Base-by-base conservation (phyloP, 2,113 vertebrate species). In the Nymphicus hollandicus region DNA sequence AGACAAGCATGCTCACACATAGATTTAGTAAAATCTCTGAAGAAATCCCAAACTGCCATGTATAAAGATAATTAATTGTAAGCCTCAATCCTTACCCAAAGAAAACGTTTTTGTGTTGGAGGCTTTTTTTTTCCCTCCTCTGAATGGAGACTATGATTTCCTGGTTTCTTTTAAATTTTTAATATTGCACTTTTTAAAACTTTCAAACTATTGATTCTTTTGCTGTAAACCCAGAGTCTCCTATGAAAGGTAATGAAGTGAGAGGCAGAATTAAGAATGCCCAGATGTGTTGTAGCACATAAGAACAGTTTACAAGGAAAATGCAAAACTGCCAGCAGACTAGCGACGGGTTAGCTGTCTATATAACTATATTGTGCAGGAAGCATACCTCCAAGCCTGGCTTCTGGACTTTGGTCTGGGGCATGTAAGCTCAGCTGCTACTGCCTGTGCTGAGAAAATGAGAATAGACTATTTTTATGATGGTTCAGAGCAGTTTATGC, bases 201-300 rank as follows among this genome's bases (percentile, higher is more conserved):
- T 96, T 92, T 95, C 88, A 61, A 94, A 93, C 92, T 96, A 96
- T 93, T 94, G 83, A 94, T 95, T 93, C 92, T 82, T 92, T 87
- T 19, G 73, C 95, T 89, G 88, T 96, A 96, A 97, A 97, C 93
- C 81, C 65, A 89, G 91, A 91, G 91, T 15, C 83, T 89, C 94
- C 86, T 91, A 89, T 96, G 96, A 96, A 96, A 96, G 91, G 96
- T 96, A 96, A 97, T 96, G 96, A 97, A 96, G 96, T 96, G 93
- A 96, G 93, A 97, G 73, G 88, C 88, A 92, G 92, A 96, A 96
- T 97, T 96, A 96, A 96, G 96, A 96, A 81, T 93, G 95, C 96
- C 96, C 96, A 95, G 96, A 96, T 96, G 95, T 95, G 83, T 94
- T 93, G 94, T 91, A 93, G 96, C 83, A 63, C 88, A 69, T 65